phyloP scores from a whole-genome alignment of 2,888 invertebrate species.

The Macaria notata region DNA sequence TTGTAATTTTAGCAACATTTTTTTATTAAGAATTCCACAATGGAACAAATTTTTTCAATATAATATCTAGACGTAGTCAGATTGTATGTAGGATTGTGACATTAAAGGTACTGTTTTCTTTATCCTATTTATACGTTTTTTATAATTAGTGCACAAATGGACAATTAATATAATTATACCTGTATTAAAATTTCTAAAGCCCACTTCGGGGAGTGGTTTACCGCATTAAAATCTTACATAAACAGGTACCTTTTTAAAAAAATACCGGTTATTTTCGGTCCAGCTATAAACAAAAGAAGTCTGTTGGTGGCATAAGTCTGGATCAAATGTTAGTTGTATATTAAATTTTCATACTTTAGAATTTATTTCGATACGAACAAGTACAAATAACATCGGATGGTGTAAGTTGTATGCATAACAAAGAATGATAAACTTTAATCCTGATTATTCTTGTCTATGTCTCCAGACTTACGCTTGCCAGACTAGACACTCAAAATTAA shows the following conservation, averaged over 20 bases:
- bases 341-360: no score
- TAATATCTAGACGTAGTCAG: constrained; percentile 73
- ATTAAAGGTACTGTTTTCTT: constrained; percentile 46
- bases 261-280: constrained; percentile 5
- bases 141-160: constrained; percentile 60
- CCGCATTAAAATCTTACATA: constrained; percentile 34
- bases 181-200: constrained; percentile 53
- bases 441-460: not conserved
- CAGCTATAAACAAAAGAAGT: constrained; percentile 15
- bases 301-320: no score
- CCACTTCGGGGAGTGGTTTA: constrained; percentile 34
- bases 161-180: constrained; percentile 59
- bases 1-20: constrained; percentile 80
- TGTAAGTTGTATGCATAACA: no score
- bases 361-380: no score
- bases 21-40: constrained; percentile 83
- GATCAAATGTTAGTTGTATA: no score
- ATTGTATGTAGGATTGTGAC: constrained; percentile 61
- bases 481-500: constrained; percentile 31
- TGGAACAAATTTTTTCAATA: constrained; percentile 77
- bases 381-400: no score
- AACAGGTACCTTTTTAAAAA: constrained; percentile 19
- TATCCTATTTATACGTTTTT: constrained; percentile 32
- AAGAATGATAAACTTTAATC: no score
- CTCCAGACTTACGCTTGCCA: constrained; percentile 27